A percentile compares a stretch with the other conserved stretches of the same genome.
These are phyloP conservation scores for Halichondria panicea DNA, from an alignment of 37 sponge, comb jelly and placozoan species.

Conservation along the genomic window DNA sequence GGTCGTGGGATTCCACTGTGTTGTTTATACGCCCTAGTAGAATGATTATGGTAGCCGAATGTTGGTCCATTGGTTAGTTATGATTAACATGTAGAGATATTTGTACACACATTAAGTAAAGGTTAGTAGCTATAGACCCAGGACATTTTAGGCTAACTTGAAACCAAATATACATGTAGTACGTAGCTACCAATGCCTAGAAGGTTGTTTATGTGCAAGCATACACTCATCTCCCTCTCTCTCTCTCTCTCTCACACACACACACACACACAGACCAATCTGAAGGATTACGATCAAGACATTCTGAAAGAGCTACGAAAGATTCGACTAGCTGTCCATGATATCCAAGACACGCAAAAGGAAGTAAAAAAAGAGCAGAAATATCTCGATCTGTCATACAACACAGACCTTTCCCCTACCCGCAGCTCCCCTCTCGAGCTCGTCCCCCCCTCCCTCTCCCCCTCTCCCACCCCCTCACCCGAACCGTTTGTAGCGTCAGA, in stretches of 20 bases:
- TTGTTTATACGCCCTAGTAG: no score
- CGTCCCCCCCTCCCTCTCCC: not conserved
- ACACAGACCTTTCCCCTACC: not conserved
- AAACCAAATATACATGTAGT: no score
- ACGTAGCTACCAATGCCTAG: no score
- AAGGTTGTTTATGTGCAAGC: no score
- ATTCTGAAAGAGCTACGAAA: slow-evolving; percentile 56
- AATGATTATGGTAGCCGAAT: no score
- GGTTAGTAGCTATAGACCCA: no score
- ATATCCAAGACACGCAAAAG: slow-evolving; percentile 28
- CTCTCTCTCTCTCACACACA: slow-evolving; percentile 10
- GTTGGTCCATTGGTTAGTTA: no score
- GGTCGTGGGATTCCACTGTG: no score
- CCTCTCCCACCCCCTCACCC: not conserved
- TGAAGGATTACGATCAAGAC: slow-evolving; percentile 39
- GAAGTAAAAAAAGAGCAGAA: slow-evolving; percentile 23
- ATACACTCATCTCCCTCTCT: slow-evolving; percentile 15
- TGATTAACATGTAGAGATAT: no score
- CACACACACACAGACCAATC: slow-evolving; percentile 8
- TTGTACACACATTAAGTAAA: no score
- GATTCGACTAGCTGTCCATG: slow-evolving; percentile 29
- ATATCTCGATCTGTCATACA: slow-evolving; percentile 4
- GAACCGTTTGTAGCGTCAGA: not conserved
- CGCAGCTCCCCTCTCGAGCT: not conserved
- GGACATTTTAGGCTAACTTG: no score